Base-by-base conservation (phyloP, 1,140 invertebrate genomes). In the Pseudomyrmex sp. region DNA sequence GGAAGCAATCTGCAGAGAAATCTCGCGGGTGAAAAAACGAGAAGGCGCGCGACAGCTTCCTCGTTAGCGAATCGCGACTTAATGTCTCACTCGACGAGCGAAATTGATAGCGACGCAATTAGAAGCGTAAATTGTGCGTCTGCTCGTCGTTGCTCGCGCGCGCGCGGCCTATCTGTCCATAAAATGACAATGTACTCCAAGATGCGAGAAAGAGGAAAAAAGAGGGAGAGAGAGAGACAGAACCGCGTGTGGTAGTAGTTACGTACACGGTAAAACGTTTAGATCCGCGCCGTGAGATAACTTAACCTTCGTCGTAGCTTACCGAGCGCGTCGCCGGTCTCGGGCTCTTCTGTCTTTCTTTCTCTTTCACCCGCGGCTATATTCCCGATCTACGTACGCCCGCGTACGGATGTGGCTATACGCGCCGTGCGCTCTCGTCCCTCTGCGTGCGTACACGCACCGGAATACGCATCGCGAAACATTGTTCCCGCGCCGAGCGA, bases 241-340 rank as follows among this genome's bases (percentile, higher is more conserved):
- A 35, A 35, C 5, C 5, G 35, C 5, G 35, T 63, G 69, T 83
- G 83, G 76, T 75, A 73, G 72, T 48, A 65, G 83, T 85, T 80
- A 82, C 44, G 85, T 88, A 91, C 90, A 90, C 89, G 91, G 35
- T 91, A 92, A 93, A 92, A 92, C 91, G 91, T 93, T 91, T 91
- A 93, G 92, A 93, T 93, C 91, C 90, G 83, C 86, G 87, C 84
- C 86, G 83, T 77, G 84, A 93, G 92, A 93, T 93, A 93, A 93
- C 92, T 92, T 93, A 93, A 93, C 92, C 92, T 93, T 92, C 92
- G 92, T 93, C 92, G 93, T 93, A 93, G 92, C 89, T 93, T 93
- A 91, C 93, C 92, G 89, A 93, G 93, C 93, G 89, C 92, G 90
- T 93, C 91, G 92, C 91, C 92, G 91, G 90, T 92, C 35, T 35